Percentiles rank a stretch among this genome's conserved stretches.
Conservation (phyloP, 2,113 vertebrate species). For the Heliornis fulica region DNA sequence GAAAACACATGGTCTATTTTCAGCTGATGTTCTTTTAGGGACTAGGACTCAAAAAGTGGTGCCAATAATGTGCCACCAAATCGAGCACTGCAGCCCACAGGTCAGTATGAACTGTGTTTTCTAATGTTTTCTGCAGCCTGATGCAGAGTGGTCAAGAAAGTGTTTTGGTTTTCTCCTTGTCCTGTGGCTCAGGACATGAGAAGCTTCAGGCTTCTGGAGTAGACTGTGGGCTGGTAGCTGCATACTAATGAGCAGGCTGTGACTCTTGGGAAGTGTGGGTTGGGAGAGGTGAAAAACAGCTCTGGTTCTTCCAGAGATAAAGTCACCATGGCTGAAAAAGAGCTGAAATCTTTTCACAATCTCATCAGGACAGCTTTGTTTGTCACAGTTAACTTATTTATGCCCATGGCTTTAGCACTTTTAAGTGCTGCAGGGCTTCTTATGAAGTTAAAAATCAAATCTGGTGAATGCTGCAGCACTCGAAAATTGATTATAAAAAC, state of each 20-base stretch:
- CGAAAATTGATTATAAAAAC: background rate
- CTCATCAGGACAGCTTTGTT: background rate
- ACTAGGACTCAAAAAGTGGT: background rate
- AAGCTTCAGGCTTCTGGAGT: slow-evolving; percentile 31
- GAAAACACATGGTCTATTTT: background rate
- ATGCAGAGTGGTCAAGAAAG: background rate
- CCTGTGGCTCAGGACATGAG: background rate
- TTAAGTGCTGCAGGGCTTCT: background rate
- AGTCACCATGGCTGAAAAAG: background rate
- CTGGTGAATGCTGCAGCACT: background rate
- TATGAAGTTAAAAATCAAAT: background rate
- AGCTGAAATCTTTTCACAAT: background rate
- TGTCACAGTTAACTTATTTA: background rate
- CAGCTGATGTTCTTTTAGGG: background rate
- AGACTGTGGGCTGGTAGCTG: background rate
- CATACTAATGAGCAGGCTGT: slow-evolving; percentile 7
- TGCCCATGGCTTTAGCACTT: background rate
- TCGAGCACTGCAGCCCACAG: background rate
- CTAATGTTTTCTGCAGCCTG: background rate
- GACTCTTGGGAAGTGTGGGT: background rate
- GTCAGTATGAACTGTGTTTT: background rate
- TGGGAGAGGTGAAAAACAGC: background rate
- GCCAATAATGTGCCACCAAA: background rate
- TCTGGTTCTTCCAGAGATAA: background rate
- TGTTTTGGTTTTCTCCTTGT: background rate